phyloP scores from a whole-genome alignment of 2,888 invertebrate species.

The Drosophila cyrtoloma region DNA sequence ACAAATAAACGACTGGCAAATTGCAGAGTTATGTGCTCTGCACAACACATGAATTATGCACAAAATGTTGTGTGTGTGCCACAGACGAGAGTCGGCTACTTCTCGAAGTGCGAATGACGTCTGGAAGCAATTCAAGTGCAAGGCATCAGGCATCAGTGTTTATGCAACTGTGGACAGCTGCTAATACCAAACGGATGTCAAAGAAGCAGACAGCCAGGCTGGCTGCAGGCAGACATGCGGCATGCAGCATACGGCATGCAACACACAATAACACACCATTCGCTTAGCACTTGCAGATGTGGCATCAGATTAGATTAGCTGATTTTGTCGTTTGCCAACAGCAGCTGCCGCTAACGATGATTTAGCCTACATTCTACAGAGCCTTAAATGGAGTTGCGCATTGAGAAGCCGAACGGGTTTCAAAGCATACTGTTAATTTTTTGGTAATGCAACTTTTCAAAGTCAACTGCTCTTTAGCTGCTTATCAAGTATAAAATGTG shows the following conservation, averaged over 20 bases:
- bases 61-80: slow-evolving; percentile 38
- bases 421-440: not conserved
- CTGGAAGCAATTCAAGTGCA: slow-evolving; percentile 53
- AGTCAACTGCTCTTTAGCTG: not conserved
- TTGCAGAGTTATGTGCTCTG: slow-evolving; percentile 56
- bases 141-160: slow-evolving; percentile 39
- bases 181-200: slow-evolving; percentile 51
- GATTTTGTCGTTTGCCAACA: slow-evolving; percentile 10
- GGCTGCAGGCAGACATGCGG: not conserved
- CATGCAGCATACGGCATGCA: not conserved
- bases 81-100: slow-evolving; percentile 7
- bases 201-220: not conserved
- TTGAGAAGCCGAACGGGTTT: slow-evolving; percentile 5
- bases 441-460: slow-evolving; percentile 2
- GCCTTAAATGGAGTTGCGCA: slow-evolving; percentile 10
- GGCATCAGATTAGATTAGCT: slow-evolving; percentile 41
- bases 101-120: slow-evolving; percentile 39
- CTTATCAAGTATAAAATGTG: slow-evolving; percentile 10
- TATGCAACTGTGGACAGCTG: slow-evolving; percentile 52
- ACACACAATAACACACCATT: slow-evolving; percentile 13
- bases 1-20: slow-evolving; percentile 56
- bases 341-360: not conserved
- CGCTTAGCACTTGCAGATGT: slow-evolving; percentile 26
- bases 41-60: slow-evolving; percentile 60
- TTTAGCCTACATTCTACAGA: slow-evolving; percentile 33